phyloP scores from a whole-genome alignment of 2,888 invertebrate genomes.

The Lithophane socia region DNA sequence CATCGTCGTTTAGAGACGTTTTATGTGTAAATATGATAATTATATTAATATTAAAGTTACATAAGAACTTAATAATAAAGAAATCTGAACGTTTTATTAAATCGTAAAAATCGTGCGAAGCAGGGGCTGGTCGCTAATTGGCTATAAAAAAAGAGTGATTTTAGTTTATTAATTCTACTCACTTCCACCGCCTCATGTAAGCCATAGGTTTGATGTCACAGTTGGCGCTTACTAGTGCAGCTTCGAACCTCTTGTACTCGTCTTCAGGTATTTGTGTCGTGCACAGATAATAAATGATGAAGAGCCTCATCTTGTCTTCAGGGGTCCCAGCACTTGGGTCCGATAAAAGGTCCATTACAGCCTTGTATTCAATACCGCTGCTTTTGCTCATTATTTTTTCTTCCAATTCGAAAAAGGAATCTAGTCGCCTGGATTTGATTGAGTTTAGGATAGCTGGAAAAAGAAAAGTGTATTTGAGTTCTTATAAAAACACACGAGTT shows the following conservation, averaged over 20 bases:
- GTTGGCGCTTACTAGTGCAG: slow-evolving; percentile 94
- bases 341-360: slow-evolving; percentile 96
- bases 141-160: background rate
- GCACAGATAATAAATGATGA: slow-evolving; percentile 98
- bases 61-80: background rate
- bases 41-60: background rate
- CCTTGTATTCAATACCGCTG: slow-evolving; percentile 93
- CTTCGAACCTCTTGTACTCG: slow-evolving; percentile 96
- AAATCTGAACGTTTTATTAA: background rate
- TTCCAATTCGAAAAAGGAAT: slow-evolving; percentile 99
- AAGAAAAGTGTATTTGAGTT: background rate
- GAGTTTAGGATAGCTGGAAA: slow-evolving; percentile 93
- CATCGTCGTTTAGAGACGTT: too few relatives aligned
- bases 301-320: slow-evolving; percentile 98
- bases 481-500: background rate
- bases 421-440: slow-evolving; percentile 97
- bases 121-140: background rate
- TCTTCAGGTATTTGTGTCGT: slow-evolving; percentile 94
- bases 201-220: slow-evolving; percentile 96
- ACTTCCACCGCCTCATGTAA: slow-evolving; percentile 98
- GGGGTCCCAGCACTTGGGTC: slow-evolving; percentile 96
- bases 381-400: slow-evolving; percentile 98
- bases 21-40: too few relatives aligned
- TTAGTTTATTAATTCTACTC: slow-evolving; percentile 74
- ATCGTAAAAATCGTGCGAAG: background rate